phyloP scores from a whole-genome alignment of 2,113 vertebrate species.

The Nothoprocta pentlandii region DNA sequence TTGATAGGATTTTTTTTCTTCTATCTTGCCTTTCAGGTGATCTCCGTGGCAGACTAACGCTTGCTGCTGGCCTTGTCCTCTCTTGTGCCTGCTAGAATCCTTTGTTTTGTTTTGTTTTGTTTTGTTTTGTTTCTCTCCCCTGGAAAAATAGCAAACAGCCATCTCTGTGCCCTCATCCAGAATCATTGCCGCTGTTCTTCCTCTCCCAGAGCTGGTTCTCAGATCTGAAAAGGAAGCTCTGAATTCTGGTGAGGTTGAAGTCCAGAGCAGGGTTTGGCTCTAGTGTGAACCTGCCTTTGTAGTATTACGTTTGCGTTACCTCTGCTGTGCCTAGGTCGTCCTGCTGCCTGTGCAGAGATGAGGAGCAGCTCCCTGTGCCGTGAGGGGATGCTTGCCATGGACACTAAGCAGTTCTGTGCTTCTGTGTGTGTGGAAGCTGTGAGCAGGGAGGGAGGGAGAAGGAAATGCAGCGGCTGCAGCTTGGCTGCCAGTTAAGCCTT shows the following conservation, averaged over 20 bases:
- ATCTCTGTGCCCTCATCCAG: neutral
- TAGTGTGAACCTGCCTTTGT: neutral
- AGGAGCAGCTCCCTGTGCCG: neutral
- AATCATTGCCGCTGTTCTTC: neutral
- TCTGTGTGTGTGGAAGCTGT: neutral
- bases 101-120: neutral
- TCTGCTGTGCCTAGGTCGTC: neutral
- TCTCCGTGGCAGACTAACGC: neutral
- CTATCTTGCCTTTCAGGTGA: neutral
- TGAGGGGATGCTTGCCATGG: no score
- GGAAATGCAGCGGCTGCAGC: neutral
- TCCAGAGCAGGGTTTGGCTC: constrained; percentile 11
- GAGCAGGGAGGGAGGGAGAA: no score
- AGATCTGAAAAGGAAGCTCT: neutral
- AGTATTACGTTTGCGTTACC: neutral
- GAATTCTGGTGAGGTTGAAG: neutral
- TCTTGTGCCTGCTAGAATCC: neutral
- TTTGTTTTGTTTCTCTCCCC: constrained; percentile 8
- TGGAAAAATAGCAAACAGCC: neutral
- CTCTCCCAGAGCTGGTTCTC: neutral
- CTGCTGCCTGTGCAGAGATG: neutral
- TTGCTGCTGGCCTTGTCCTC: neutral
- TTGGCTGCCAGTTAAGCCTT: neutral
- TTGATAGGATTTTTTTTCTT: neutral
- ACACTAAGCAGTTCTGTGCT: neutral